These are phyloP conservation scores for Austrolebias charrua DNA, from an alignment of 2,797 vertebrate species.

Conservation along the genomic window DNA sequence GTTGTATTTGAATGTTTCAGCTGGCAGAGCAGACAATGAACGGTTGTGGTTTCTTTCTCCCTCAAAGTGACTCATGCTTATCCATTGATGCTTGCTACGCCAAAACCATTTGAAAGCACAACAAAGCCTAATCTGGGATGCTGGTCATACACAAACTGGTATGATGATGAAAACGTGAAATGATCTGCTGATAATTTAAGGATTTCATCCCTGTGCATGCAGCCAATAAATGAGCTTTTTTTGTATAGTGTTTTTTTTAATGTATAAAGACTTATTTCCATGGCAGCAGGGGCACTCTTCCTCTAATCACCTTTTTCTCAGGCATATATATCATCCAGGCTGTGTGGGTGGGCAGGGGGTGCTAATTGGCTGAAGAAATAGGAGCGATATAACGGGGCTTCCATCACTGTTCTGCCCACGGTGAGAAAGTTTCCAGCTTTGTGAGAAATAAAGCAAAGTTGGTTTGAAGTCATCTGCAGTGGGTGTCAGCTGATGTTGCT, in stretches of 20 bases:
- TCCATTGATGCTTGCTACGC: slow-evolving; percentile 8
- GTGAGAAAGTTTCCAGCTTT: slow-evolving; percentile 31
- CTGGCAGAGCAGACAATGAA: not conserved
- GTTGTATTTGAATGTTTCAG: slow-evolving; percentile 2
- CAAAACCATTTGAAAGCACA: slow-evolving; percentile 21
- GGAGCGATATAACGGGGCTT: slow-evolving; percentile 11
- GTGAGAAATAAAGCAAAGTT: slow-evolving; percentile 11
- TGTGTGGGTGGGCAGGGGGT: slow-evolving; percentile 21
- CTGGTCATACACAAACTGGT: slow-evolving; percentile 14
- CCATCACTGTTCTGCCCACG: slow-evolving; percentile 16
- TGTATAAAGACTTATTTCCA: slow-evolving; percentile 19
- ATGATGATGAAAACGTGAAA: too few relatives aligned
- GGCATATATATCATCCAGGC: slow-evolving; percentile 12
- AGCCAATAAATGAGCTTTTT: not conserved
- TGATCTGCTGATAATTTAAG: too few relatives aligned
- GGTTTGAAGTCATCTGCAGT: slow-evolving; percentile 10
- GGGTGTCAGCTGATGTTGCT: slow-evolving; percentile 5
- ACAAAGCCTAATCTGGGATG: slow-evolving; percentile 13
- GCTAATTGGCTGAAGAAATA: slow-evolving; percentile 35
- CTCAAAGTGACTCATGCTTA: slow-evolving; percentile 2
- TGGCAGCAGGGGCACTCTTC: slow-evolving; percentile 22
- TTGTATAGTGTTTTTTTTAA: slow-evolving; percentile 8
- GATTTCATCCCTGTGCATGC: not conserved
- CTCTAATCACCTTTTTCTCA: slow-evolving; percentile 36
- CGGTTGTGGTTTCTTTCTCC: not conserved